Evolutionary conservation across 2,113 vertebrate genomes (phyloP), one percentile per base, ranked within the genome.

Genomic region (Zingel zingel): DNA sequence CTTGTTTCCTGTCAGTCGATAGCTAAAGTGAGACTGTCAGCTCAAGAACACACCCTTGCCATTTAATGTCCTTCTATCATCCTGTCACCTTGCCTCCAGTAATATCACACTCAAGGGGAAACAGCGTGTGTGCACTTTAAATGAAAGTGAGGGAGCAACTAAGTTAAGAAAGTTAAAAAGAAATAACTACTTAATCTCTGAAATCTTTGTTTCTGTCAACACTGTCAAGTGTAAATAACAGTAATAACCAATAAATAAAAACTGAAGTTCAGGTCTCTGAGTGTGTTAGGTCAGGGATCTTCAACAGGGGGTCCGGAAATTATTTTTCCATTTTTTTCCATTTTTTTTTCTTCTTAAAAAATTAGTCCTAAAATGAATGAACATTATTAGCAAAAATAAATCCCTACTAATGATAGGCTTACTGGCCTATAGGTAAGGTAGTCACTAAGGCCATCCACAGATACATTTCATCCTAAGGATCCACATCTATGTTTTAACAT

Each of bases 41-140:
- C 78, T 79, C 50, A 63, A 73, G 51, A 82, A 9, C 63, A 73
- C 72, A 80, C 45, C 66, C 13, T 36, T n/a, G 61, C 57, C 88
- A 74, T 88, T 74, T 63, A 74, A 18, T 6, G 18, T 9, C 56
- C 57, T 51, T 65, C 6, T 3, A 6, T 25, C n/a, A n/a, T n/a
- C n/a, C n/a, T 39, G 56, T 53, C 73, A 47, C 61, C 27, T 36
- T 11, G 12, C 54, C 66, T 77, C 68, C 63, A 50, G 64, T 74
- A 62, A 54, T 39, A 84, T 65, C 74, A 45, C 23, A 54, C 47
- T 27, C 39, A 58, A 16, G 69, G 27, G 25, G 21, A 69, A 64
- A 27, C 3, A 9, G 25, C 33, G 27, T 12, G 50, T 18, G 56
- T 27, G 43, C 10, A 6, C 33, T 74, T 45, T 8, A 39, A 63